Percentiles rank a stretch among this genome's conserved stretches.
Conservation (phyloP, 2,888 invertebrate genomes). For the Drosophila mimica region DNA sequence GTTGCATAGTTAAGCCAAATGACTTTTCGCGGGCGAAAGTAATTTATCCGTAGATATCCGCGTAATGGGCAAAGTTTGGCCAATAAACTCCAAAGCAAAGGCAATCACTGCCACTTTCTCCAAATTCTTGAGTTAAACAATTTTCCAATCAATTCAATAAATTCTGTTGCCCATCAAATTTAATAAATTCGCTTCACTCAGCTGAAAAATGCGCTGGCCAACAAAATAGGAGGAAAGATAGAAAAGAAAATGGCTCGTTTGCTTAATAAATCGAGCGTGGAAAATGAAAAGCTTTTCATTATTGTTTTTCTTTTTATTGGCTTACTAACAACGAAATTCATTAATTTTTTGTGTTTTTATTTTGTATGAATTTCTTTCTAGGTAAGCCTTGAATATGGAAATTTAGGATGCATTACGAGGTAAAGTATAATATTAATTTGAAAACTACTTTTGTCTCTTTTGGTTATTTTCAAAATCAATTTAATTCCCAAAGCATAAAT, state of each 20-base stretch:
- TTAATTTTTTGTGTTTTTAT: background rate
- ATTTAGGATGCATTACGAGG: background rate
- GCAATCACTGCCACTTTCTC: conserved; percentile 15
- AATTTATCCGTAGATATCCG: conserved; percentile 20
- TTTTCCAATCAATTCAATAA: conserved; percentile 47
- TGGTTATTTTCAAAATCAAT: background rate
- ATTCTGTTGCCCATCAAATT: conserved; percentile 26
- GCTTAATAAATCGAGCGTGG: conserved; percentile 27
- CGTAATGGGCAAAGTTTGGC: conserved; percentile 59
- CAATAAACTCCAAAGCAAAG: background rate
- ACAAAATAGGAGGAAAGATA: conserved; percentile 6
- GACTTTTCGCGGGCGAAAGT: conserved; percentile 14
- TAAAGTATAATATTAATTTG: background rate
- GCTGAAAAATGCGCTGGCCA: conserved; percentile 38
- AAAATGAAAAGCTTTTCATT: conserved; percentile 25
- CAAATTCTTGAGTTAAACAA: conserved; percentile 24
- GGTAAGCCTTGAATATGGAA: background rate
- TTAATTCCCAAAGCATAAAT: background rate
- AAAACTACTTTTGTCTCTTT: background rate
- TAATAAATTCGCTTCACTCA: conserved; percentile 56
- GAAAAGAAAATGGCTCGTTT: conserved; percentile 19
- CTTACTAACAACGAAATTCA: background rate
- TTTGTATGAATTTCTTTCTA: background rate
- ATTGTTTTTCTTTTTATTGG: conserved; percentile 7
- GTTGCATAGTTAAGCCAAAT: conserved; percentile 40